phyloP scores from a whole-genome alignment of 2,113 vertebrate species.

The Eulacestoma nigropectus region DNA sequence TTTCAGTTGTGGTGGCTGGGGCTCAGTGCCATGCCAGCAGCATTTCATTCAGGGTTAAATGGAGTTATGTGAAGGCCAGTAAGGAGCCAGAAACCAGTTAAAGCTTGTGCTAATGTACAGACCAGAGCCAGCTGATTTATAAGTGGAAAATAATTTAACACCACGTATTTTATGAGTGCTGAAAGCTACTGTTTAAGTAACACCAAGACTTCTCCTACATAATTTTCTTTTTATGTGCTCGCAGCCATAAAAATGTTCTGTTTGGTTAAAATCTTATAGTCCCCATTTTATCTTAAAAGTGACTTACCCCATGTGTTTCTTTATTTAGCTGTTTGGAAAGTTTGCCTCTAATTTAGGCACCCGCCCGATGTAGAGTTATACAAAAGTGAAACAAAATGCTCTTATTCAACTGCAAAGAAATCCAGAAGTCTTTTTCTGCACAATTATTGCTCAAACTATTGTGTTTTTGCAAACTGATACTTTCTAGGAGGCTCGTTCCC shows the following conservation, averaged over 20 bases:
- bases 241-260: not conserved
- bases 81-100: not conserved
- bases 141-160: slow-evolving; percentile 34
- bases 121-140: not conserved
- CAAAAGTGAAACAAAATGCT: slow-evolving; percentile 34
- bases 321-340: slow-evolving; percentile 39
- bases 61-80: not conserved
- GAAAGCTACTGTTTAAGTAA: slow-evolving; percentile 38
- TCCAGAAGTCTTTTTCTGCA: slow-evolving; percentile 32
- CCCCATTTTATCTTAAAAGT: not conserved
- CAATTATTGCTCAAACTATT: slow-evolving; percentile 24
- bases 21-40: not conserved
- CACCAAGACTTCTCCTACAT: not conserved
- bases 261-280: slow-evolving; percentile 35
- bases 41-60: not conserved
- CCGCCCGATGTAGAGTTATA: not conserved
- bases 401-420: slow-evolving; percentile 31
- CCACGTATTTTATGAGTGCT: not conserved
- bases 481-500: slow-evolving; percentile 55
- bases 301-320: not conserved
- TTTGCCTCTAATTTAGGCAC: slow-evolving; percentile 15
- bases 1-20: not conserved
- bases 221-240: not conserved
- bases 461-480: slow-evolving; percentile 59
- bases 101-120: not conserved